Evolutionary conservation across 37 sponge, comb jelly and placozoan species (phyloP), one percentile per base, ranked within the genome.

Genomic region (Tethya wilhelma): DNA sequence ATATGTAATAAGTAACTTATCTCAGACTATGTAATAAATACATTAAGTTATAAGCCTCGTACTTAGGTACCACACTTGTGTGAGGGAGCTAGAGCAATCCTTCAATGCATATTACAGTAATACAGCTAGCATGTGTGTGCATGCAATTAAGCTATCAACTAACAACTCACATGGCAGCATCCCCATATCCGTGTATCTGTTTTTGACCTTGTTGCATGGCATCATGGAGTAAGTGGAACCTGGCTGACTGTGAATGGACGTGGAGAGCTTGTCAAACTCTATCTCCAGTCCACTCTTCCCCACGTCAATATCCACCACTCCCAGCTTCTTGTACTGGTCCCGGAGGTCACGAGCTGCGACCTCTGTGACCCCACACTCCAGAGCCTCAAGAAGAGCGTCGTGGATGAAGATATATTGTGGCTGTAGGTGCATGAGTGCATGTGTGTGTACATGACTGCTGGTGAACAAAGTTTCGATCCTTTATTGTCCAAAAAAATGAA

Each of bases 321-420:
- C 32, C 67, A 93, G 68, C 62, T 75, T 73, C 65, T 73, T 80
- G 74, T 73, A 93, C 59, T 84, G 78, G 5, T 70, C 65, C 31
- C 66, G 59, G 23, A 96, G 74, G 29, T 93, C 90, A 34, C 90
- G 57, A 19, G 97, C 94, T 12, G 85, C 41, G 25, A 96, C 94
- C 62, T 91, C 95, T 19, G 93, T 94, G 30, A 78, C 81, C 2
- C 95, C 96, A 79, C 95, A 91, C 74, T 87, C 89, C 28, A 97
- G 67, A 25, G 90, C 93, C 75, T 97, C 97, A 71, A 97, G 79
- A 23, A 97, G 68, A 4, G 97, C 92, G 71, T 94, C 97, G 55
- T 97, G 97, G 26, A 94, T 80, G 86, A 97, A 97, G 38, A 97
- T 82, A 55, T 97, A 97, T 76, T 97, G 86, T 56, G 45, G 64